A percentile compares a stretch with the other conserved stretches of the same genome.
phyloP scores from a whole-genome alignment of 2,113 vertebrate genomes.

The Cromileptes altivelis region DNA sequence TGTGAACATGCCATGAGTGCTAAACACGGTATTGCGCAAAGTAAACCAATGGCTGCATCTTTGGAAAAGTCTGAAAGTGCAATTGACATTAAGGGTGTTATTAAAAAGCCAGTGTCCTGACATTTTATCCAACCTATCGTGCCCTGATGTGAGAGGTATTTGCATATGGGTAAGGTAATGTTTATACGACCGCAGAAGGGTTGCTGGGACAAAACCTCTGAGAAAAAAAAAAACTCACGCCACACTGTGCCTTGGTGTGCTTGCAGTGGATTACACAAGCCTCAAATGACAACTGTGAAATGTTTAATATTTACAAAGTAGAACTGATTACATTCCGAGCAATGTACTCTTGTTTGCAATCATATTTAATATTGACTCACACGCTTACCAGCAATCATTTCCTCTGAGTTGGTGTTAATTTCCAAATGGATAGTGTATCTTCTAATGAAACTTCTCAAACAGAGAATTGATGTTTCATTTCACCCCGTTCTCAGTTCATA shows the following conservation, averaged over 20 bases:
- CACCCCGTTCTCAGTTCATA: background rate
- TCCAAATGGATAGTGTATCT: conserved; percentile 14
- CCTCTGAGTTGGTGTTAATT: background rate
- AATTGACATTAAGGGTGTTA: no score
- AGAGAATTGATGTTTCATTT: conserved; percentile 37
- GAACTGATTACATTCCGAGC: conserved; percentile 15
- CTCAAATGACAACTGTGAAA: conserved; percentile 20
- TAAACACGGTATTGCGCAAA: background rate
- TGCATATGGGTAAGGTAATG: background rate
- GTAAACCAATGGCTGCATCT: no score
- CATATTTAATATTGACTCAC: conserved; percentile 17
- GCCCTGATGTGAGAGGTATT: background rate
- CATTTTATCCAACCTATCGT: background rate
- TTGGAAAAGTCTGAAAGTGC: no score
- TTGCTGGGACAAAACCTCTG: background rate
- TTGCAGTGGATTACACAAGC: background rate
- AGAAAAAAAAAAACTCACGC: conserved; percentile 6
- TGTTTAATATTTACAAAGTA: conserved; percentile 33
- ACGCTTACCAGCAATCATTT: background rate
- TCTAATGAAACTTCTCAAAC: conserved; percentile 34
- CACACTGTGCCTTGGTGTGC: background rate
- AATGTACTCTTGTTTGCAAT: conserved; percentile 16
- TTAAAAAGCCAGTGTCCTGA: background rate
- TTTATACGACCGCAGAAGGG: background rate
- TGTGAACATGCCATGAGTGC: background rate